Base-by-base conservation (phyloP, 2,888 invertebrate genomes). In the Eledone cirrhosa region DNA sequence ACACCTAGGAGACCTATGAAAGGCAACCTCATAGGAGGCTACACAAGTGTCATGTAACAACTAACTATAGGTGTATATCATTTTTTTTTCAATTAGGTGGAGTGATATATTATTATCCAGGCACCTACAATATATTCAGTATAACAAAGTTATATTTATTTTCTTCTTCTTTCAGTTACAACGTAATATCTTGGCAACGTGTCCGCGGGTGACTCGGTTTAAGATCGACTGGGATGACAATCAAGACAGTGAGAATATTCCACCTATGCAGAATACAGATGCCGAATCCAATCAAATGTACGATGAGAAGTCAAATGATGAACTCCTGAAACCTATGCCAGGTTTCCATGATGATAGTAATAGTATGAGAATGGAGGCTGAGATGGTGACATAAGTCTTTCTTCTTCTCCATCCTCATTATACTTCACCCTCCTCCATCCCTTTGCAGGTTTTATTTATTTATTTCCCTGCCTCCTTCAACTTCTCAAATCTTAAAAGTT, bases 121-220 rank as follows among this genome's bases (percentile, higher is more conserved):
- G 11, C n/a, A 41, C 8, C 11, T 41, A 8, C 11, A 41, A 41
- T 41, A 41, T 41, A 41, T 41, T 41, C 11, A 41, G 8, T 41
- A 11, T 41, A 1, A 11, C 41, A 41, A 41, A 41, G 41, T 41
- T 63, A 5, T 22, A 1, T n/a, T 69, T 33, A n/a, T 19, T 69
- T 74, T 69, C 78, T 53, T 78, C 75, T 65, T n/a, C 75, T 82
- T 86, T n/a, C 85, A 91, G 93, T 92, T 94, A 22, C 93, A 93
- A 69, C 92, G 96, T 84, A 96, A 95, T 91, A 95, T 96, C 81
- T 91, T 96, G 53, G 96, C 96, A 0, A 95, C 96, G 2, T 95
- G 97, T 91, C 98, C 98, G 0, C 93, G 98, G 87, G 98, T 99
- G 4, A 99, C 98, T 4, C 93, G 96, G 84, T 98, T 98, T 91